Conservation (phyloP, 2,113 vertebrate species). For the Myotis yumanensis region DNA sequence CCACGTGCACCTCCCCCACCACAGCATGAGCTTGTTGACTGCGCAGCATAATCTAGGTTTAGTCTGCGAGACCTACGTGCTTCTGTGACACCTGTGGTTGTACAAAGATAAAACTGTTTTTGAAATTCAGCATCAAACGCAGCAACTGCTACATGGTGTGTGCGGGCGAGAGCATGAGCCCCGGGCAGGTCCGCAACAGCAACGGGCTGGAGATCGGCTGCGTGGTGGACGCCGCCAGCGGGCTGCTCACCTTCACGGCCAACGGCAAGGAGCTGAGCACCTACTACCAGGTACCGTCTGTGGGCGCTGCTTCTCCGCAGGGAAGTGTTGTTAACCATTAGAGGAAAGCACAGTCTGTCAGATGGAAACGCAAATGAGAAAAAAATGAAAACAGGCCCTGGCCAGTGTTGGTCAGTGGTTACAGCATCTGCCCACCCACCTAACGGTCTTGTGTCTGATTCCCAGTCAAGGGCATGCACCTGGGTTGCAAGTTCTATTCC, state of each 20-base stretch:
- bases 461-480: too few species aligned
- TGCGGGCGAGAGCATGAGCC: constrained; percentile 94
- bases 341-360: neutral
- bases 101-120: constrained; percentile 57
- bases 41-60: constrained; percentile 73
- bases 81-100: neutral
- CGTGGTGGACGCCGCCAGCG: constrained; percentile 91
- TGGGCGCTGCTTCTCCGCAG: neutral
- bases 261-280: constrained; percentile 96
- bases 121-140: constrained; percentile 93
- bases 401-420: too few species aligned
- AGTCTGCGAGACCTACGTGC: constrained; percentile 63
- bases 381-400: neutral
- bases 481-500: too few species aligned
- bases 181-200: constrained; percentile 94
- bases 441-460: too few species aligned
- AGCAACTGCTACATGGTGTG: constrained; percentile 99
- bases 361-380: neutral
- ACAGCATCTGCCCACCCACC: too few species aligned
- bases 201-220: constrained; percentile 97
- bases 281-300: constrained; percentile 90
- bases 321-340: accelerated
- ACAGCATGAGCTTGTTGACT: constrained; percentile 79
- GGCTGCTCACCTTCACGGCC: constrained; percentile 93
- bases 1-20: constrained; percentile 69